A percentile compares a stretch with the other conserved stretches of the same genome.
phyloP scores from a whole-genome alignment of 2,113 vertebrate species.

The Plecturocebus donacophilus region DNA sequence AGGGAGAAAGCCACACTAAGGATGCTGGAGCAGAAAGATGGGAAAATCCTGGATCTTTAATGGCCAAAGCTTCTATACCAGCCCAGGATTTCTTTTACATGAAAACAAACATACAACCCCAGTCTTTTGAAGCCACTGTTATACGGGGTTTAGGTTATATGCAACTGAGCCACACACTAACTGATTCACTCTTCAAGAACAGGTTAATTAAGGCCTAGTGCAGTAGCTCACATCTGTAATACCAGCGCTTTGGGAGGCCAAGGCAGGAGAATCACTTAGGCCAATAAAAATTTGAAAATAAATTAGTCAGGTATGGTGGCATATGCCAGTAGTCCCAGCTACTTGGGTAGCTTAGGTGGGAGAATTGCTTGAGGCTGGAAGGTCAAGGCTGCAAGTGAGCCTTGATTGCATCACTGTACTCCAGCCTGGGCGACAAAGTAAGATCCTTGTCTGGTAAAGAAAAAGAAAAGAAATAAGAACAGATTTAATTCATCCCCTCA shows the following conservation, averaged over 20 bases:
- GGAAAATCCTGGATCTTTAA: background rate
- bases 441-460: too few species aligned
- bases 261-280: too few species aligned
- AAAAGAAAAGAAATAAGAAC: background rate
- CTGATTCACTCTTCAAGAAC: background rate
- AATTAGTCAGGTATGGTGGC: too few species aligned
- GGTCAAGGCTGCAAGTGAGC: too few species aligned
- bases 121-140: background rate
- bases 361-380: too few species aligned
- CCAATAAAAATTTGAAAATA: too few species aligned
- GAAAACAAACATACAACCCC: background rate
- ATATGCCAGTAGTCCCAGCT: too few species aligned
- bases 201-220: background rate
- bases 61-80: background rate
- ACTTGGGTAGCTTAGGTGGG: too few species aligned
- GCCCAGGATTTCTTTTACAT: background rate
- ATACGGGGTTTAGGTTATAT: background rate
- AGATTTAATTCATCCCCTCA: background rate
- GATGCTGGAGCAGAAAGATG: background rate
- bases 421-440: too few species aligned
- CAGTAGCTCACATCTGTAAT: too few species aligned
- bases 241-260: too few species aligned
- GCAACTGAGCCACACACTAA: background rate
- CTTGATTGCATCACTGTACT: too few species aligned
- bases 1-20: background rate